phyloP scores from a whole-genome alignment of 1,140 invertebrate species.

The Anastrepha ludens region DNA sequence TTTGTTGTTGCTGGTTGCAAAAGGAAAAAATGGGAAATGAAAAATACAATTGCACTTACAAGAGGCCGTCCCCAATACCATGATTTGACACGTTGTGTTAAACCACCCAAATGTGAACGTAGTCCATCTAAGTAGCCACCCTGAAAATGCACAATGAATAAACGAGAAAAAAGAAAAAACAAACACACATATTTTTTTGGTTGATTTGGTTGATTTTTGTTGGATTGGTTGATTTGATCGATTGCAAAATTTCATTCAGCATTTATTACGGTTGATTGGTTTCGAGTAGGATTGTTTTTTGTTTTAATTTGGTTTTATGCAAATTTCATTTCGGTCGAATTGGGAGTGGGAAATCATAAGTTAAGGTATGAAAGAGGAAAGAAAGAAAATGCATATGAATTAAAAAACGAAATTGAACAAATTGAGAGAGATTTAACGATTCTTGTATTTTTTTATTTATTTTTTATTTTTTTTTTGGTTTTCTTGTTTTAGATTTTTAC shows the following conservation, averaged over 20 bases:
- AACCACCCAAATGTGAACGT: constrained; percentile 91
- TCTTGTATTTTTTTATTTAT: neutral
- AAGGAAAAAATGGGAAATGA: constrained; percentile 51
- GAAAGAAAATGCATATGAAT: constrained; percentile 41
- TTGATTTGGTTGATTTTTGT: constrained; percentile 17
- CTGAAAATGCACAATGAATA: constrained; percentile 75
- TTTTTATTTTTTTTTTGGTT: neutral
- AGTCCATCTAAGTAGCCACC: constrained; percentile 93
- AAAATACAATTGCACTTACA: constrained; percentile 82
- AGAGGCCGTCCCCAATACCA: constrained; percentile 96
- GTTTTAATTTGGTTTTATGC: neutral
- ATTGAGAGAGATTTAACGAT: constrained; percentile 10
- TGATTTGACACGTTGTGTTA: constrained; percentile 94
- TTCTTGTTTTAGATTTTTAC: neutral
- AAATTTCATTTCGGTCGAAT: neutral
- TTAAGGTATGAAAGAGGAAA: constrained; percentile 33
- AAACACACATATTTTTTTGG: constrained; percentile 47
- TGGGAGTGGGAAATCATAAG: constrained; percentile 27
- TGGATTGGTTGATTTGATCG: neutral
- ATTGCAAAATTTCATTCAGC: neutral
- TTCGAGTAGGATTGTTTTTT: neutral
- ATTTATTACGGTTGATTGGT: neutral
- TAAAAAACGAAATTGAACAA: constrained; percentile 32
- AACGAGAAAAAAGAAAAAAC: constrained; percentile 55
- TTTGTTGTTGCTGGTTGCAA: constrained; percentile 42